phyloP scores from a whole-genome alignment of 1,140 invertebrate species.

The Temnothorax nylanderi region DNA sequence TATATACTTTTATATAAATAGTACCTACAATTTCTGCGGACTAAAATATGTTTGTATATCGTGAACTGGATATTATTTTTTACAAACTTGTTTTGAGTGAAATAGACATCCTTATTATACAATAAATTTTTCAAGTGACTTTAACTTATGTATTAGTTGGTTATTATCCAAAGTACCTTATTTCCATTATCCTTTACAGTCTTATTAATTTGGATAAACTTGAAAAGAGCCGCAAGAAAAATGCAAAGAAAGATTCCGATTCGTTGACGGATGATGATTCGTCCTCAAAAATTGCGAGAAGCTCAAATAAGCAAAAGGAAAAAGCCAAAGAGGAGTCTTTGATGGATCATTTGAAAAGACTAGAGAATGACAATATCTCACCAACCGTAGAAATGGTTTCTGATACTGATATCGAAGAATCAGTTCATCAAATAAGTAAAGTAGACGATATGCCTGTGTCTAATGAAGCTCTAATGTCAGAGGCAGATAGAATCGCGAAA shows the following conservation, averaged over 20 bases:
- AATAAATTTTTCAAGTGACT: constrained; percentile 22
- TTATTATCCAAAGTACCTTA: constrained; percentile 7
- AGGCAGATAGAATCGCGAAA: constrained; percentile 75
- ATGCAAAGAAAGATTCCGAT: constrained; percentile 37
- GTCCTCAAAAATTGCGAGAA: constrained; percentile 51
- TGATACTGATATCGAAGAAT: constrained; percentile 57
- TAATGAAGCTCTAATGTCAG: constrained; percentile 70
- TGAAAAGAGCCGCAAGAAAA: constrained; percentile 60
- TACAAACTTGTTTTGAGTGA: background rate
- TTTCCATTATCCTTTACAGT: constrained; percentile 69
- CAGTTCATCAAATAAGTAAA: constrained; percentile 36
- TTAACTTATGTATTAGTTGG: constrained; percentile 16
- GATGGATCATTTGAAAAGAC: constrained; percentile 74
- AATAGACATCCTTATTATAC: background rate
- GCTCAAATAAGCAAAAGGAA: constrained; percentile 52
- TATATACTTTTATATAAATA: background rate
- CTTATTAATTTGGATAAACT: constrained; percentile 69
- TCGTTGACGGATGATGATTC: constrained; percentile 65
- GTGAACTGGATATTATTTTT: background rate
- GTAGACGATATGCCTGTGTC: constrained; percentile 12
- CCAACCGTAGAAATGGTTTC: constrained; percentile 51
- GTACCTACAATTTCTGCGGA: background rate
- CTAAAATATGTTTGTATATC: background rate
- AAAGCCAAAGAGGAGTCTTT: constrained; percentile 72
- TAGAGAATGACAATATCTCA: constrained; percentile 65